These are phyloP conservation scores for Cygnus olor DNA, from an alignment of 2,797 vertebrate species.

Conservation along the genomic window DNA sequence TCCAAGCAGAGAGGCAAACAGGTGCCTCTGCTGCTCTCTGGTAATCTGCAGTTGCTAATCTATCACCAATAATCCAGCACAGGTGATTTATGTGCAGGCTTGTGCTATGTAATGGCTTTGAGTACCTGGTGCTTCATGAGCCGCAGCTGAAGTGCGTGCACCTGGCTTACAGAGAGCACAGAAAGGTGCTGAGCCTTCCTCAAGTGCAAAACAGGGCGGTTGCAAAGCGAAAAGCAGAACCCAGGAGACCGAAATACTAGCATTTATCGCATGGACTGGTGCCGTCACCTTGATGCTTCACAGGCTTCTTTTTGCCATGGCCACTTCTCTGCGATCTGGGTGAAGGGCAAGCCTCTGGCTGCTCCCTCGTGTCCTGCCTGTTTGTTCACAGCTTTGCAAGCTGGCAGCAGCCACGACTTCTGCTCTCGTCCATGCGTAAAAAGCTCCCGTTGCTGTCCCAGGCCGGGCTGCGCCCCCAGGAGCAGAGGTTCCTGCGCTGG, in stretches of 20 bases:
- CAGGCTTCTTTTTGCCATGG: accelerated
- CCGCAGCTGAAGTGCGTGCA: accelerated
- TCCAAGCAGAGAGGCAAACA: background rate
- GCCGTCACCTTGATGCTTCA: accelerated
- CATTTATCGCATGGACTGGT: accelerated
- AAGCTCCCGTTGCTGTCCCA: too few species aligned
- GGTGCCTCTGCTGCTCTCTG: accelerated
- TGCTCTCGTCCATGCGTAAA: background rate
- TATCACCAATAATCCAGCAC: background rate
- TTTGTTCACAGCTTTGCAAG: accelerated
- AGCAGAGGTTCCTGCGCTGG: background rate
- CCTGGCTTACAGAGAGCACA: background rate
- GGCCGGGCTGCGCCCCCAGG: background rate
- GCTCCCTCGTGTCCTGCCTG: accelerated
- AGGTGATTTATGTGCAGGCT: background rate
- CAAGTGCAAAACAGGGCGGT: accelerated
- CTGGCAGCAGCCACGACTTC: background rate
- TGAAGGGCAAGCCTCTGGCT: accelerated
- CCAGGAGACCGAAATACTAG: accelerated
- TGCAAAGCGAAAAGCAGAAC: background rate
- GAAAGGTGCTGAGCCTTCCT: background rate
- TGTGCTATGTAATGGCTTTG: accelerated
- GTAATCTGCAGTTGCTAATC: background rate
- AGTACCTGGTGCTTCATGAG: background rate
- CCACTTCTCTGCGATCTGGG: accelerated